Percentiles rank a stretch among this genome's conserved stretches.
These are phyloP conservation scores for Calephelis perditalis DNA, from an alignment of 2,888 invertebrate genomes.

Conservation along the genomic window DNA sequence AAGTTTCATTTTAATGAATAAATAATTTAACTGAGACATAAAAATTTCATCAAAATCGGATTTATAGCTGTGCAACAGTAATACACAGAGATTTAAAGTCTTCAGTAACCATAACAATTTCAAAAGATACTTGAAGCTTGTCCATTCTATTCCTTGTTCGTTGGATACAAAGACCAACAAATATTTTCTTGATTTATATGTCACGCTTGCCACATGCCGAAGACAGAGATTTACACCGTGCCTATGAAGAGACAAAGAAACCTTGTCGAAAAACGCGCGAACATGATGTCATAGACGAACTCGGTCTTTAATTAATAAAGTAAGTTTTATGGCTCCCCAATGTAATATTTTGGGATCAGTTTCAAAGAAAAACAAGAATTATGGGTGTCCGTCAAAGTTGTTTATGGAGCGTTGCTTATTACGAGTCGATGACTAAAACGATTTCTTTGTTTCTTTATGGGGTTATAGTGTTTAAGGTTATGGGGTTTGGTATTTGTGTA, in stretches of 20 bases:
- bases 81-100: too few relatives aligned
- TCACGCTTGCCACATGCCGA: slow-evolving; percentile 67
- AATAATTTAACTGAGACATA: too few relatives aligned
- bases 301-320: slow-evolving; percentile 59
- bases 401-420: slow-evolving; percentile 61
- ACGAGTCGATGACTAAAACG: slow-evolving; percentile 45
- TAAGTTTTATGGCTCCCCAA: slow-evolving; percentile 53
- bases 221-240: slow-evolving; percentile 62
- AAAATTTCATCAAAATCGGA: too few relatives aligned
- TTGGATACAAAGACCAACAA: slow-evolving; percentile 44
- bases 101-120: too few relatives aligned
- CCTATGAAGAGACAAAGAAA: slow-evolving; percentile 67
- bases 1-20: too few relatives aligned
- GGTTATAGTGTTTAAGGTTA: slow-evolving; percentile 5
- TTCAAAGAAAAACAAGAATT: slow-evolving; percentile 65
- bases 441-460: slow-evolving; percentile 51
- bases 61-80: too few relatives aligned
- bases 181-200: slow-evolving; percentile 57
- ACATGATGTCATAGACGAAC: slow-evolving; percentile 63
- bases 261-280: slow-evolving; percentile 56
- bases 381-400: slow-evolving; percentile 47
- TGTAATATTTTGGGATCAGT: slow-evolving; percentile 43
- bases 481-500: background rate
- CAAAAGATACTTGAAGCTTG: too few relatives aligned
- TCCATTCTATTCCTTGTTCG: too few relatives aligned